Base-by-base conservation (phyloP, 2,113 vertebrate species). In the Anarrhichthys ocellatus region DNA sequence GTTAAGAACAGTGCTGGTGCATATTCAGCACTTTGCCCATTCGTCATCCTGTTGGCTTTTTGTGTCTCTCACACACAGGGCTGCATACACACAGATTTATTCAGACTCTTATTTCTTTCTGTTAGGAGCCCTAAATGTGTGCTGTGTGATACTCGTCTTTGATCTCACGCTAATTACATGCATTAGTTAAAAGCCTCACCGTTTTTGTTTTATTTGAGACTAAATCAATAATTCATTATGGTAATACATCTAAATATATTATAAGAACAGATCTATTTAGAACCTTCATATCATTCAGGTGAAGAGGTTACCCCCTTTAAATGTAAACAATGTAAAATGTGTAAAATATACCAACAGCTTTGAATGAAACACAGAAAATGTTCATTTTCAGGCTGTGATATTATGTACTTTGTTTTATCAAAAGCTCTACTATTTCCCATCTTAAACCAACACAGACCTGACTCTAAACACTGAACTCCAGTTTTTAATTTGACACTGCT, bases 151-250 rank as follows among this genome's bases (percentile, higher is more conserved):
- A 6, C 34, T 68, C 27, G 42, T 66, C 68, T 85, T 87, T 89
- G 67, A 85, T 86, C 34, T 34, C 68, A 71, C 13, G n/a, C 14
- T 58, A 56, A 89, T 76, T 3, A 59, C 46, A 59, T 65, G 17
- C 6, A 50, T 44, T 11, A 62, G 56, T 63, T 78, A 5, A 81
- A 80, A 82, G 50, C 50, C 11, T 46, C 27, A 34, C 40, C 2
- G 8, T 20, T 65, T 72, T 20, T 22, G 5, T 24, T 80, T 73
- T 58, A 44, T 36, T 64, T 20, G 6, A 72, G 6, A 42, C 62
- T 34, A 24, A 50, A 83, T 76, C n/a, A 80, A 68, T 82, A 70
- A 84, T 84, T 80, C 14, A 81, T 74, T 8, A 71, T 34, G 24
- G 13, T 14, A 73, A 58, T 34, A 27, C 36, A 20, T 17, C 7